phyloP scores from a whole-genome alignment of 2,888 invertebrate species.

The Amphipoea oculea region DNA sequence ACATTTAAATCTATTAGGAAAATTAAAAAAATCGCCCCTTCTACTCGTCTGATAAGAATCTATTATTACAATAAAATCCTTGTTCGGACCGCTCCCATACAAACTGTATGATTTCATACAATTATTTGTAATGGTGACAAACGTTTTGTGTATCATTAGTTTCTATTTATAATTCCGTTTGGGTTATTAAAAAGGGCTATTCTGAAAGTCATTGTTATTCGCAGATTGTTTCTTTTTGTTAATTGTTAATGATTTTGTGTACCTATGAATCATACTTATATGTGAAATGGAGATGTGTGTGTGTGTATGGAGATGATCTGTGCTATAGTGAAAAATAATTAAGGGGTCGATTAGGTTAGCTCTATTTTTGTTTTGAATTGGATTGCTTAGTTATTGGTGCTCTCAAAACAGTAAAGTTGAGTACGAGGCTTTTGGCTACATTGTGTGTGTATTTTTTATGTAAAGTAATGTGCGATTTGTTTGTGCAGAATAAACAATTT shows the following conservation, averaged over 20 bases:
- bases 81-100: conserved; percentile 56
- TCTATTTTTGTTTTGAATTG: too few species aligned
- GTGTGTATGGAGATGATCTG: too few species aligned
- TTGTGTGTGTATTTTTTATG: too few species aligned
- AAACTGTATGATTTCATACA: conserved; percentile 64
- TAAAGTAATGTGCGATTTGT: too few species aligned
- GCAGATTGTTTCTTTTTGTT: conserved; percentile 23
- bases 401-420: too few species aligned
- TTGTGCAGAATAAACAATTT: too few species aligned
- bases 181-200: conserved; percentile 61
- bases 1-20: conserved; percentile 83
- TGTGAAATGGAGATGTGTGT: background rate
- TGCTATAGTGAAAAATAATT: too few species aligned
- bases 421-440: too few species aligned
- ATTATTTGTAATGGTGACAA: conserved; percentile 71
- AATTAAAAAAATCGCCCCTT: conserved; percentile 78
- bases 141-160: conserved; percentile 73
- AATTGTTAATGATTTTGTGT: background rate
- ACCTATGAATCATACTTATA: background rate
- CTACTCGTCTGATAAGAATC: conserved; percentile 74
- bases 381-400: too few species aligned
- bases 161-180: conserved; percentile 68
- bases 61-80: conserved; percentile 72
- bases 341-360: too few species aligned
- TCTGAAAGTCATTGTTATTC: conserved; percentile 58